A percentile compares a stretch with the other conserved stretches of the same genome.
phyloP scores from a whole-genome alignment of 1,140 invertebrate species.

The Euwallacea similis region DNA sequence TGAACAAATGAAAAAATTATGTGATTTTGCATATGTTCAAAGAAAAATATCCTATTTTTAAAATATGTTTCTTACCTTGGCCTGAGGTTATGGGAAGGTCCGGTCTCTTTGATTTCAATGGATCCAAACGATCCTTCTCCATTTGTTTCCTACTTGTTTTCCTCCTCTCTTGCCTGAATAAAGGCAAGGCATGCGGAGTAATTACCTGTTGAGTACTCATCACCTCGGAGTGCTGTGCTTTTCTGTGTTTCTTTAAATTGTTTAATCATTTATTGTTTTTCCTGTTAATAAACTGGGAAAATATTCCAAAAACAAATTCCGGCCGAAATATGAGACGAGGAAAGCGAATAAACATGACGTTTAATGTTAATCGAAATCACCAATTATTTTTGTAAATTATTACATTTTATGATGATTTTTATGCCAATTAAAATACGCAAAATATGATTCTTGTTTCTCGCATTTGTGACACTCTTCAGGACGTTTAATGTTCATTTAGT shows the following conservation, averaged over 20 bases:
- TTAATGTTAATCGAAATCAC: too few relatives aligned
- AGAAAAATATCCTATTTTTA: neutral
- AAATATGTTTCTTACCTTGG: constrained; percentile 60
- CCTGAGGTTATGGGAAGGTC: constrained; percentile 95
- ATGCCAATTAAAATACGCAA: too few relatives aligned
- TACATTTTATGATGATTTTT: too few relatives aligned
- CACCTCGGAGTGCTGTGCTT: constrained; percentile 81
- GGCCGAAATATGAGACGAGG: neutral
- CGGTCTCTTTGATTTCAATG: constrained; percentile 88
- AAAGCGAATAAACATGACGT: too few relatives aligned
- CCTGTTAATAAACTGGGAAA: neutral
- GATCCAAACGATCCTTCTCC: constrained; percentile 91
- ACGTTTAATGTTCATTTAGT: neutral
- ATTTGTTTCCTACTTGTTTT: constrained; percentile 88
- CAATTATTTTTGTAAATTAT: too few relatives aligned
- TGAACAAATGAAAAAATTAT: constrained; percentile 44
- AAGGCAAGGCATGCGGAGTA: constrained; percentile 92
- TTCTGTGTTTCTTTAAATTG: constrained; percentile 57
- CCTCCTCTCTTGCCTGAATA: constrained; percentile 91
- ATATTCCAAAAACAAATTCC: neutral
- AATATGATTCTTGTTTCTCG: too few relatives aligned
- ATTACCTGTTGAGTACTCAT: constrained; percentile 93
- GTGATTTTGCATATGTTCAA: neutral
- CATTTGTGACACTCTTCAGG: too few relatives aligned
- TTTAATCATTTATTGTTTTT: neutral